Percentiles rank a stretch among this genome's conserved stretches.
Conservation (phyloP, 2,113 vertebrate genomes). For the Poecile atricapillus region DNA sequence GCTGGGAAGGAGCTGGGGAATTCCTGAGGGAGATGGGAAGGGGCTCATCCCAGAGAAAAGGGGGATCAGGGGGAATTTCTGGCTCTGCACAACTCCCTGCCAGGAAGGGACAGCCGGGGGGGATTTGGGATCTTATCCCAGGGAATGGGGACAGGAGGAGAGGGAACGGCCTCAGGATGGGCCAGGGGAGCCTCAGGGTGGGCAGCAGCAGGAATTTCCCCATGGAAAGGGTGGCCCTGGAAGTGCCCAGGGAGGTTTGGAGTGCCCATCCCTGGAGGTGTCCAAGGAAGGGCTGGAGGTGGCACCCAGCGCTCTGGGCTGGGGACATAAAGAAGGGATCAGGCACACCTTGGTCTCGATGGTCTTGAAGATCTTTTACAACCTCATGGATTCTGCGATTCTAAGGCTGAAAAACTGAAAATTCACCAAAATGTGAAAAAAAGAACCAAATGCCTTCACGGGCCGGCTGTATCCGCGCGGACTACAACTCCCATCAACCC, state of each 20-base stretch:
- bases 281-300: rapidly evolving
- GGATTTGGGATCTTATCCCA: neutral
- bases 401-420: neutral
- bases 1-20: too few relatives aligned
- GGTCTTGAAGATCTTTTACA: rapidly evolving
- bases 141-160: neutral
- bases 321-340: neutral
- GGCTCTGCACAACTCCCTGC: neutral
- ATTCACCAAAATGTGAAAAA: neutral
- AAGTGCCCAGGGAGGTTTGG: neutral
- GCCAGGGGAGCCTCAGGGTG: neutral
- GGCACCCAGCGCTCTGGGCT: neutral
- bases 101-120: neutral
- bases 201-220: neutral
- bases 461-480: rapidly evolving
- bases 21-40: neutral
- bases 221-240: neutral
- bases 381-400: neutral
- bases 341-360: too few relatives aligned
- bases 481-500: neutral
- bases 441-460: rapidly evolving
- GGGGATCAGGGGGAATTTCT: neutral
- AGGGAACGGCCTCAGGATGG: neutral
- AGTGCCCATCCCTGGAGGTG: neutral
- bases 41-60: neutral